Percentiles rank a stretch among this genome's conserved stretches.
These are phyloP conservation scores for Benitochromis conjunctus DNA, from an alignment of 2,113 vertebrate genomes.

Conservation along the genomic window DNA sequence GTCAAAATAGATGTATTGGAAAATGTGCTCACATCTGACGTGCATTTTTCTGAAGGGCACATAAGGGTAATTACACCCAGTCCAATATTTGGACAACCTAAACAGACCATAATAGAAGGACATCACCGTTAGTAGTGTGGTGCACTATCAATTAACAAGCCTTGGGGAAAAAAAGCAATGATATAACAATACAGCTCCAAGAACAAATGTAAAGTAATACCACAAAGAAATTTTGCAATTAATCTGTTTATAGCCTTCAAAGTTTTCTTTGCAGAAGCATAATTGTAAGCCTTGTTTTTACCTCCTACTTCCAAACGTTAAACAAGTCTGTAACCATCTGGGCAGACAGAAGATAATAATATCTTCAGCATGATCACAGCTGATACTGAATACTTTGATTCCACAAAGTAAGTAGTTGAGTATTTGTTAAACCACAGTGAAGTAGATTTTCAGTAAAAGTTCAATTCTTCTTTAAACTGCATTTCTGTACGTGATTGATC, in stretches of 20 bases:
- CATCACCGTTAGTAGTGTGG: neutral
- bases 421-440: neutral
- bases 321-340: neutral
- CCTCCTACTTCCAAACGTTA: neutral
- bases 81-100: neutral
- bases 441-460: neutral
- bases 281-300: neutral
- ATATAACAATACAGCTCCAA: neutral
- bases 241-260: neutral
- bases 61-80: neutral
- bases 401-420: neutral
- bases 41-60: neutral
- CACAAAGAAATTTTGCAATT: neutral
- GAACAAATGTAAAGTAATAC: neutral
- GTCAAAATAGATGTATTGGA: neutral
- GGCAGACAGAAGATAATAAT: neutral
- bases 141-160: neutral
- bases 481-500: neutral
- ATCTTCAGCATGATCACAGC: neutral
- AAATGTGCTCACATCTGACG: neutral
- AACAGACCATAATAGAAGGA: neutral
- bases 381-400: neutral
- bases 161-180: neutral
- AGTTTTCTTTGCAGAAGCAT: neutral
- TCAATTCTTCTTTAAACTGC: neutral